Conservation (phyloP, 2,888 invertebrate genomes). For the Rhimphoctona megacephalus region DNA sequence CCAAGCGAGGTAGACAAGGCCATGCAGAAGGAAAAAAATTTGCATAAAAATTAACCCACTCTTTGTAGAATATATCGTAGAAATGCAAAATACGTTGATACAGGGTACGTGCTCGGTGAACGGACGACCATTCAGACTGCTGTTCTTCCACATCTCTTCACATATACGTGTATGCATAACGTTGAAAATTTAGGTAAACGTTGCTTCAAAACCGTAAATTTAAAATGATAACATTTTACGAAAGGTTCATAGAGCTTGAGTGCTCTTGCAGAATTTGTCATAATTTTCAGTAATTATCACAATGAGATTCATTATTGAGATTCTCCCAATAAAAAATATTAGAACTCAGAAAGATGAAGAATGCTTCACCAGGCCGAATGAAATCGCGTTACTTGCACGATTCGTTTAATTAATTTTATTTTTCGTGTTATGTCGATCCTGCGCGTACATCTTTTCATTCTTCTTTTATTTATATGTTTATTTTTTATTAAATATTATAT, state of each 20-base stretch:
- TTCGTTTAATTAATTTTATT: not conserved
- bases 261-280: constrained; percentile 5
- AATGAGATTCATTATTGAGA: not conserved
- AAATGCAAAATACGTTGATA: constrained; percentile 62
- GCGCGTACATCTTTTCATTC: not conserved
- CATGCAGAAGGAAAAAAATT: constrained; percentile 21
- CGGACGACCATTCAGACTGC: constrained; percentile 10
- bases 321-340: not conserved
- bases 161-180: constrained; percentile 5
- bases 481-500: not conserved
- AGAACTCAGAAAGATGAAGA: not conserved
- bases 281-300: constrained; percentile 19
- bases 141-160: constrained; percentile 5
- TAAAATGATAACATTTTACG: constrained; percentile 44
- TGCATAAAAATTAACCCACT: constrained; percentile 63
- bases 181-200: constrained; percentile 33
- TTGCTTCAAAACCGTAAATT: not conserved
- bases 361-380: not conserved
- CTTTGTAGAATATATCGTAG: constrained; percentile 29
- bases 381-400: not conserved
- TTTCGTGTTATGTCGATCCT: not conserved
- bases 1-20: not conserved
- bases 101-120: constrained; percentile 51
- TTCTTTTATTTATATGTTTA: not conserved
- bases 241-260: not conserved